Evolutionary conservation across 2,888 invertebrate genomes (phyloP), one percentile per base, ranked within the genome.

Genomic region (Tuta absoluta): DNA sequence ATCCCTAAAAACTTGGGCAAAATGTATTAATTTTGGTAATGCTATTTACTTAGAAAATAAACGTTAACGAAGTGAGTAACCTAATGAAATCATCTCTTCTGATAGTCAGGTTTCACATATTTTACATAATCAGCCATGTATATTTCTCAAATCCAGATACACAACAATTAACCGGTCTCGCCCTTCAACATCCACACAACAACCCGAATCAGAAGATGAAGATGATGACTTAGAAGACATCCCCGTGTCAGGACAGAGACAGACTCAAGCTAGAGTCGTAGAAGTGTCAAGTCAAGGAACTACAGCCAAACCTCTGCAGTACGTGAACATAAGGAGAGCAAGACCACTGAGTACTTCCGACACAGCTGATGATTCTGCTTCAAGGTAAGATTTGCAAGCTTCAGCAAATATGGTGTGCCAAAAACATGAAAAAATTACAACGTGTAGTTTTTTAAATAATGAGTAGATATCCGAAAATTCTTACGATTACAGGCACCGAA

Each of bases 261-360:
- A 72, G 2, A 68, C 69, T 28, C 63, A 70, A 3, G 72, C 78
- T 0, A 75, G 85, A 71, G 68, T 82, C 10, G 78, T 73, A 1
- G 82, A 81, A 1, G 79, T 77, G 14, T 64, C 72, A n/a, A 76
- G 73, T 5, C 75, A 80, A 0, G 83, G 79, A 11, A 84, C 87
- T 19, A 86, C 87, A 1, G 75, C 84, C 10, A 93, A 90, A 10
- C 84, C 87, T 17, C 74, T 92, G 62, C 94, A 95, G 69, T 96
- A 96, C 73, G 95, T 95, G 0, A 96, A 95, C 63, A 95, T 96
- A 33, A 87, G 95, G 58, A 91, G 96, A 67, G 92, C 94, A 0
- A 92, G 93, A 72, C 94, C 74, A 14, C 14, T 62, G 14, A n/a
- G 53, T 0, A 77, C 82, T 0, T 75, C 82, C 0, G 88, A 87